Evolutionary conservation across 92 coral and sea anemone species (phyloP).

Genomic region (Epizoanthus illoricatus): DNA sequence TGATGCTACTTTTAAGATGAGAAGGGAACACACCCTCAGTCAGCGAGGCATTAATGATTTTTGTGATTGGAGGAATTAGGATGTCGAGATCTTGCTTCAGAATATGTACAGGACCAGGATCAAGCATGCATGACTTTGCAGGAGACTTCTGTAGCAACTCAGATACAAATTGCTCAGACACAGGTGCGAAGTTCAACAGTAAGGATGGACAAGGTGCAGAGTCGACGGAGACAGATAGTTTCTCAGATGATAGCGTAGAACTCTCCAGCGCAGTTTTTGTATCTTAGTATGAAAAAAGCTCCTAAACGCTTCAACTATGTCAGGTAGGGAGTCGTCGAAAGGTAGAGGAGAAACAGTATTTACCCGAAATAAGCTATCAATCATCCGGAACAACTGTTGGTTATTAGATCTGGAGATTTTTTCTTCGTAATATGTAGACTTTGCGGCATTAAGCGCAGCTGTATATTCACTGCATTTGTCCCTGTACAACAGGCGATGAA

Average conservation of each 20-base stretch:
- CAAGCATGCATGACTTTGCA: conserved; percentile 32
- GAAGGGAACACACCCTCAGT: conserved; percentile 25
- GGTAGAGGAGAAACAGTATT: conserved; percentile 10
- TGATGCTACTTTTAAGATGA: conserved; percentile 16
- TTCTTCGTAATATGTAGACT: conserved; percentile 2
- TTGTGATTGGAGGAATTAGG: conserved; percentile 20
- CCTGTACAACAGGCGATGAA: conserved; percentile 4
- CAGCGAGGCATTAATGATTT: conserved; percentile 25
- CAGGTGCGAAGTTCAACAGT: neutral
- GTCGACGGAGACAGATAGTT: neutral
- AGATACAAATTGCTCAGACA: conserved; percentile 21
- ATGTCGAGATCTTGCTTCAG: conserved; percentile 19
- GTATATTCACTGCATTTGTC: neutral
- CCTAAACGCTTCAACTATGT: conserved; percentile 7
- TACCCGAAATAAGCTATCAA: conserved; percentile 6
- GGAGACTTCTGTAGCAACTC: conserved; percentile 13
- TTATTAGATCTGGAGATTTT: neutral
- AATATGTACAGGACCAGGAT: conserved; percentile 24
- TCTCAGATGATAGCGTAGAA: neutral
- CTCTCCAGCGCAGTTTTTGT: neutral
- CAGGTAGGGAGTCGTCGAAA: conserved; percentile 1
- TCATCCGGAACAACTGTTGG: conserved; percentile 17
- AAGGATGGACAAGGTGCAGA: neutral
- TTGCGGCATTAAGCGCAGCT: conserved; percentile 1
- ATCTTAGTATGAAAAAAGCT: conserved; percentile 1